These are phyloP conservation scores for Poeciliopsis turneri DNA, from an alignment of 2,797 vertebrate species.

Conservation along the genomic window DNA sequence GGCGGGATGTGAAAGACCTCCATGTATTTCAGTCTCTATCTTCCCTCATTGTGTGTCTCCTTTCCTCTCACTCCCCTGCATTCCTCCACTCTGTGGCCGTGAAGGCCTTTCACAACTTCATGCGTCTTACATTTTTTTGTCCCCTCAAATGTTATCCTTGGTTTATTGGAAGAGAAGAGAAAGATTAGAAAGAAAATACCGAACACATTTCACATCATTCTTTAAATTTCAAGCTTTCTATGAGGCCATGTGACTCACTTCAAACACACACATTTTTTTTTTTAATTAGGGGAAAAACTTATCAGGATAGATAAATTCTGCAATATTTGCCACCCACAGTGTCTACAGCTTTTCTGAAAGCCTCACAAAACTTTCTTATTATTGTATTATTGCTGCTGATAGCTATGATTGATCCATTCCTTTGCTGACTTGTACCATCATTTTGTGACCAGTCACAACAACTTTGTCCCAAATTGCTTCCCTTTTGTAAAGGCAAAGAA, in stretches of 20 bases:
- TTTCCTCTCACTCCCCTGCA: slow-evolving; percentile 53
- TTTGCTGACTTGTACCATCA: neutral
- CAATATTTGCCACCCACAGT: neutral
- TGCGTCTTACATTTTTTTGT: slow-evolving; percentile 8
- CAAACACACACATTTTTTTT: neutral
- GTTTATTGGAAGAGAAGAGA: neutral
- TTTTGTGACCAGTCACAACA: neutral
- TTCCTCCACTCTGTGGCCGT: slow-evolving; percentile 44
- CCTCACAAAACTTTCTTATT: neutral
- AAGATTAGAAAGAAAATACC: neutral
- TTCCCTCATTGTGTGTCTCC: slow-evolving; percentile 38
- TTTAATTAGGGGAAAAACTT: neutral
- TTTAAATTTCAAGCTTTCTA: no score
- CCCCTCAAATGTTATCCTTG: slow-evolving; percentile 12
- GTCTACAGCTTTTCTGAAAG: neutral
- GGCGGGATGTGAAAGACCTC: slow-evolving; percentile 34
- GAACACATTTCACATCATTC: neutral
- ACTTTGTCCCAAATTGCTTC: neutral
- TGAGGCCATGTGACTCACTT: neutral
- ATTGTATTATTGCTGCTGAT: neutral
- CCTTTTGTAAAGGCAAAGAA: neutral
- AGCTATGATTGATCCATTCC: neutral
- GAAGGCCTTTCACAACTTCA: slow-evolving; percentile 29
- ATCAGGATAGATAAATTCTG: neutral
- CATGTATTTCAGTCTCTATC: slow-evolving; percentile 40